Evolutionary conservation across 2,797 vertebrate species (phyloP).

Genomic region (Catamblyrhynchus diadema): DNA sequence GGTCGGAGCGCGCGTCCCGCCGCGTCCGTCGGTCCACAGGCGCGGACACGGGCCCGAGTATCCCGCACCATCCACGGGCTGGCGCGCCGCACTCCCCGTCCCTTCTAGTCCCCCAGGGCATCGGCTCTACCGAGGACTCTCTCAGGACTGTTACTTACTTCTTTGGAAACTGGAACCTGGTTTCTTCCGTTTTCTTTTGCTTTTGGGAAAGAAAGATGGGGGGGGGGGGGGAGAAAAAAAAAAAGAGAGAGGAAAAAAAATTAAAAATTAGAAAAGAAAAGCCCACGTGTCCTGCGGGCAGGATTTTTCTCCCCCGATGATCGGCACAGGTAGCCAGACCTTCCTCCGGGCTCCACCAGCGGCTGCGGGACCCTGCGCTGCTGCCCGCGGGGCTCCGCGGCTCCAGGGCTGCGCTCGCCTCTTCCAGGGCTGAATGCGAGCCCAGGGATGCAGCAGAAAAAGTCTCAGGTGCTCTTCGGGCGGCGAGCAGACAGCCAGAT

Average conservation of each 20-base stretch:
- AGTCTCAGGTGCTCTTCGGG: too few relatives aligned
- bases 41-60: too few relatives aligned
- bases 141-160: background rate
- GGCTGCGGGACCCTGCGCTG: too few relatives aligned
- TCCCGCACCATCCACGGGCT: background rate
- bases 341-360: background rate
- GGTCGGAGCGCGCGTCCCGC: background rate
- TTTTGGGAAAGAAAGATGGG: fast-evolving
- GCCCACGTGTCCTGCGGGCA: background rate
- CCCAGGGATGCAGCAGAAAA: background rate
- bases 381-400: background rate
- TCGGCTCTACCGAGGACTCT: background rate
- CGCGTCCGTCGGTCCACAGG: background rate
- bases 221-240: fast-evolving
- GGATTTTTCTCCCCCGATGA: background rate
- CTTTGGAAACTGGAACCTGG: background rate
- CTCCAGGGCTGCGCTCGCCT: background rate
- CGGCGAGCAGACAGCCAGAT: background rate
- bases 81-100: background rate
- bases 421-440: background rate
- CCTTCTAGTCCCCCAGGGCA: background rate
- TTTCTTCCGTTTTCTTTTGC: background rate
- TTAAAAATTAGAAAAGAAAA: fast-evolving
- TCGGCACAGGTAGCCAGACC: background rate
- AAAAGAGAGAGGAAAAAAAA: fast-evolving